Conservation (phyloP, 2,888 invertebrate species). For the Lycia hirtaria region DNA sequence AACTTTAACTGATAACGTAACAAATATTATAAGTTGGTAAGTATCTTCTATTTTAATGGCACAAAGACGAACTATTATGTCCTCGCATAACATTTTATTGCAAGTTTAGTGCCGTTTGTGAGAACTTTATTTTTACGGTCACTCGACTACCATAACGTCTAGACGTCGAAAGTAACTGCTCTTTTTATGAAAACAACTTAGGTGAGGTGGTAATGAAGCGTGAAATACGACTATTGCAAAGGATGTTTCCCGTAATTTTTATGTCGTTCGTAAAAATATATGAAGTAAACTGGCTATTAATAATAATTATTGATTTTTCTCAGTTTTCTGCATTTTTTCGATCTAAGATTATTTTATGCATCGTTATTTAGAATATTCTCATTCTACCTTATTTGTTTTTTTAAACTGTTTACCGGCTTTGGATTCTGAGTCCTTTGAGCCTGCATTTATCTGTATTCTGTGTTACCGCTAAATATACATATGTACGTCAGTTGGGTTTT, state of each 20-base stretch:
- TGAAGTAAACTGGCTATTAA: not conserved
- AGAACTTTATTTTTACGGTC: conserved; percentile 30
- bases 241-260: conserved; percentile 19
- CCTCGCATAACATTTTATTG: conserved; percentile 28
- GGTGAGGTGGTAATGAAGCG: conserved; percentile 24
- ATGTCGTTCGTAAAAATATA: conserved; percentile 19
- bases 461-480: too few relatives aligned
- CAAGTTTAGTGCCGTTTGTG: conserved; percentile 29
- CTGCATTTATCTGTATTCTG: too few relatives aligned
- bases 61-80: conserved; percentile 20
- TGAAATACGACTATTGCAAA: conserved; percentile 22
- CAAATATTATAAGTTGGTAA: conserved; percentile 4
- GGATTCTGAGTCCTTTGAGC: too few relatives aligned
- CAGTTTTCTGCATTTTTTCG: not conserved
- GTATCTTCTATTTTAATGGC: conserved; percentile 6
- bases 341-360: too few relatives aligned
- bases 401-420: too few relatives aligned
- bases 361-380: too few relatives aligned
- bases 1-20: too few relatives aligned
- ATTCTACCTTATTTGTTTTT: too few relatives aligned
- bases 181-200: conserved; percentile 30
- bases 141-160: conserved; percentile 32
- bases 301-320: not conserved
- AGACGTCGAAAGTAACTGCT: conserved; percentile 26
- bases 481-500: too few relatives aligned